Evolutionary conservation across 1,140 invertebrate genomes (phyloP).

Genomic region (Tribolium madens): DNA sequence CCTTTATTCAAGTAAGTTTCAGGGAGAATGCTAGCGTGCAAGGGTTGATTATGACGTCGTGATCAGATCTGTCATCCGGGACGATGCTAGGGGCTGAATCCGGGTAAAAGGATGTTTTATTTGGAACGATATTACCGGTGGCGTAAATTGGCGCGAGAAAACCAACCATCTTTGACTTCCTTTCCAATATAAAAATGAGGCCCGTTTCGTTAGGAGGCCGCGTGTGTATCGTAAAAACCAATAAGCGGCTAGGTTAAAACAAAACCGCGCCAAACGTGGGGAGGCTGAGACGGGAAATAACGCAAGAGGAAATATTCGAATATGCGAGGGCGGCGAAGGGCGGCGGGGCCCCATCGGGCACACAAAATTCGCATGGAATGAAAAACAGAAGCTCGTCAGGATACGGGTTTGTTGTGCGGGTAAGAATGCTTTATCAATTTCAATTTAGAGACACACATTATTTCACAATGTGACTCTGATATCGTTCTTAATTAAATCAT

Average conservation of each 20-base stretch:
- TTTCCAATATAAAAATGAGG: constrained; percentile 53
- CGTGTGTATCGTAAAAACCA: constrained; percentile 57
- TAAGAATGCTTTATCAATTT: constrained; percentile 54
- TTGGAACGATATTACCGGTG: constrained; percentile 2
- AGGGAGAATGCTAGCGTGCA: constrained; percentile 20
- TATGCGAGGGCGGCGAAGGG: constrained; percentile 24
- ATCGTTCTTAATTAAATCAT: constrained; percentile 22
- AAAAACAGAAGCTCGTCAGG: constrained; percentile 49
- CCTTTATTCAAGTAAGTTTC: constrained; percentile 21
- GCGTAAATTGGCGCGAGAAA: constrained; percentile 6
- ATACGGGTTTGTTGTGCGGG: constrained; percentile 49
- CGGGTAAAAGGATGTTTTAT: constrained; percentile 28
- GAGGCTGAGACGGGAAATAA: constrained; percentile 48
- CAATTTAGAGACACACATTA: constrained; percentile 44
- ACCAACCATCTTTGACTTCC: constrained; percentile 10
- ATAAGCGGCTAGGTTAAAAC: constrained; percentile 58
- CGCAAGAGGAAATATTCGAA: constrained; percentile 45
- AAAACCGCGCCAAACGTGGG: constrained; percentile 52
- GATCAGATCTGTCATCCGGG: constrained; percentile 37
- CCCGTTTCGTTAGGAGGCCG: constrained; percentile 52
- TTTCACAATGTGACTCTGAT: constrained; percentile 17
- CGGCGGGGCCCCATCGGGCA: constrained; percentile 18
- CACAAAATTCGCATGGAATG: constrained; percentile 47
- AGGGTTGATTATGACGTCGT: constrained; percentile 36
- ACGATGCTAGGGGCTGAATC: constrained; percentile 23